Percentiles rank a stretch among this genome's conserved stretches.
Conservation (phyloP, 2,113 vertebrate species). For the Orthochromis indermauri region DNA sequence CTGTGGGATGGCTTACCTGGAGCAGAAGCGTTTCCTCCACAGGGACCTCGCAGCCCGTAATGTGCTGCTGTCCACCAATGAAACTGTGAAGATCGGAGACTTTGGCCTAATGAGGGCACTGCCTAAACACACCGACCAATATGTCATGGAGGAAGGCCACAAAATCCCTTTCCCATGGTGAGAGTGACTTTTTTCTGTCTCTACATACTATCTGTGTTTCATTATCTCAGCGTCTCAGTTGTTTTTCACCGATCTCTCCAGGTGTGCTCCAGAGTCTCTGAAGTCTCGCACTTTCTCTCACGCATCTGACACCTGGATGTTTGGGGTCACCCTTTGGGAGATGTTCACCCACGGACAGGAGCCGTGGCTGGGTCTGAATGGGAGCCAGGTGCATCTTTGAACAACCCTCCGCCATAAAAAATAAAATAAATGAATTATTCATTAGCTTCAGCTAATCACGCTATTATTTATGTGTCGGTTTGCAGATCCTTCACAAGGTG, state of each 20-base stretch:
- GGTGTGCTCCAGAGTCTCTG: constrained; percentile 96
- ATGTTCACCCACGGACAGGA: constrained; percentile 98
- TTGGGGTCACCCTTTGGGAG: constrained; percentile 95
- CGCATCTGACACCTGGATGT: constrained; percentile 98
- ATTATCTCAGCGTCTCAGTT: accelerated
- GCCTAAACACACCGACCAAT: constrained; percentile 93
- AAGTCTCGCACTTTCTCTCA: constrained; percentile 96
- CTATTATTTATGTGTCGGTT: accelerated
- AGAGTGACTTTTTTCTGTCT: not conserved
- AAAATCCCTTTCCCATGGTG: constrained; percentile 99
- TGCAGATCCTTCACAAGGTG: constrained; percentile 94
- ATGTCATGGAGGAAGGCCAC: constrained; percentile 97
- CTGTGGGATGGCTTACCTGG: constrained; percentile 94
- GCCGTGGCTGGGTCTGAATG: constrained; percentile 93
- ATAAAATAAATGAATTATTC: not conserved
- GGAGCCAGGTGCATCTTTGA: constrained; percentile 82
- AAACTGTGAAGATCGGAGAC: constrained; percentile 94
- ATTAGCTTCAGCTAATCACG: not conserved
- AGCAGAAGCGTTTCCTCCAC: constrained; percentile 93
- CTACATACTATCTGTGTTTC: not conserved
- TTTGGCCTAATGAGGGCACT: constrained; percentile 95
- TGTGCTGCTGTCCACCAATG: constrained; percentile 86
- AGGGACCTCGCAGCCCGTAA: constrained; percentile 93
- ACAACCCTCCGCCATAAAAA: accelerated
- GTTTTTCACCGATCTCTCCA: constrained; percentile 27